Evolutionary conservation across 2,113 vertebrate species (phyloP), one percentile per base, ranked within the genome.

Genomic region (Corythornis cristatus): DNA sequence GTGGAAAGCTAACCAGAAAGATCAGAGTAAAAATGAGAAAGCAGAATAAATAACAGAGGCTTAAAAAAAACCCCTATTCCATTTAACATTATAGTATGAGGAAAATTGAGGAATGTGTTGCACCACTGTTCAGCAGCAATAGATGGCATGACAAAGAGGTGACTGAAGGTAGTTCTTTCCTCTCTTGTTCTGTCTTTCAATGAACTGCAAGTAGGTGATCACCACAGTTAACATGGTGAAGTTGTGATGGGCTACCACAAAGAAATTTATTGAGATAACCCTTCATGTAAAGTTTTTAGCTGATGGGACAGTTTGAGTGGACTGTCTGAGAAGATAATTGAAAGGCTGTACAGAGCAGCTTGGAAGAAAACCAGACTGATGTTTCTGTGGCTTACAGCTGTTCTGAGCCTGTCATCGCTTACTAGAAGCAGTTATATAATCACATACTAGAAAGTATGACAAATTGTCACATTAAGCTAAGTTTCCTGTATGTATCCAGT

Each of bases 161-260:
- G 3, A 3, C 51, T 84, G 42, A 82, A 91, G 31, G 45, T 43
- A 5, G 2, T 54, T 56, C 3, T 57, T 31, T 17, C 8, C 65
- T 61, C 5, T 19, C 67, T 28, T 37, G 12, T 28, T 26, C 5
- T 1, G 3, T 29, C 20, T 23, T 11, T 26, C 1, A 0, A 11
- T n/a, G 8, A 51, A 0, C 50, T 25, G 19, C 31, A 71, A 70
- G 33, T 23, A 25, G 21, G 9, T 45, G 15, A 18, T 80, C 16
- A 31, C 12, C 14, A 37, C 35, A 22, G 31, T 75, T 87, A 71
- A 51, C 11, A 12, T 4, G 9, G 17, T 46, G 20, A 66, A 64
- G 35, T 60, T 79, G 10, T 28, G 45, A 9, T 37, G 22, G 16
- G 26, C 22, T 75, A 12, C 65, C n/a, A 26, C 11, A 43, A 71